These are phyloP conservation scores for Araneus ventricosus DNA, from an alignment of 1,140 invertebrate species.

Conservation along the genomic window DNA sequence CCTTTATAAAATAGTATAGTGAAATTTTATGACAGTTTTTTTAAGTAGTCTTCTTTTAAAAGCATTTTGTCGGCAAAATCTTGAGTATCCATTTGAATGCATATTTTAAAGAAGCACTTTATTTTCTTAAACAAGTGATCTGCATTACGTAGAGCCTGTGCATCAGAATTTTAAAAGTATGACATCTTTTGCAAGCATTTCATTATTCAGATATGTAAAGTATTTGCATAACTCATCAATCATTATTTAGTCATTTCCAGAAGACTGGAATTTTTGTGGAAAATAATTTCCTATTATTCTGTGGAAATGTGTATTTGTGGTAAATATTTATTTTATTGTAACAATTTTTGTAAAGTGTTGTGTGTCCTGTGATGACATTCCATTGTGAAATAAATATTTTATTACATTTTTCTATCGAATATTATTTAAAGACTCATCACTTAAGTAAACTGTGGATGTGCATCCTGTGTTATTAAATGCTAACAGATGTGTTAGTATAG, in stretches of 20 bases:
- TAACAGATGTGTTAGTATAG: too few species aligned
- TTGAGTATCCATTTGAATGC: too few species aligned
- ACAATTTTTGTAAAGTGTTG: background rate
- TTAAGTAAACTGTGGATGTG: too few species aligned
- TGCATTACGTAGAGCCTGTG: too few species aligned
- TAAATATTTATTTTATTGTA: background rate
- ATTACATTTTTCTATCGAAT: background rate
- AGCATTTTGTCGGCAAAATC: too few species aligned
- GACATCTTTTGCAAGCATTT: background rate
- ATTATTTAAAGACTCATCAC: too few species aligned
- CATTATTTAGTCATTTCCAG: background rate
- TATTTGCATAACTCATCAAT: background rate
- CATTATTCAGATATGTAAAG: background rate
- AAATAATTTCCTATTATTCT: background rate
- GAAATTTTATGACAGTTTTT: too few species aligned
- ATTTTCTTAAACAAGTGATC: too few species aligned
- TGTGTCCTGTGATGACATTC: conserved; percentile 2
- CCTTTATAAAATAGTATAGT: too few species aligned
- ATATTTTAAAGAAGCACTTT: too few species aligned
- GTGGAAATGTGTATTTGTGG: background rate
- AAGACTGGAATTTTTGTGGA: background rate
- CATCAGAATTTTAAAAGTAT: background rate
- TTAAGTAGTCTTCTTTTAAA: too few species aligned
- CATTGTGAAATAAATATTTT: conserved; percentile 4
- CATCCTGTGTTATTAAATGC: too few species aligned